Evolutionary conservation across 2,888 invertebrate species (phyloP).

Genomic region (Boloria selene): DNA sequence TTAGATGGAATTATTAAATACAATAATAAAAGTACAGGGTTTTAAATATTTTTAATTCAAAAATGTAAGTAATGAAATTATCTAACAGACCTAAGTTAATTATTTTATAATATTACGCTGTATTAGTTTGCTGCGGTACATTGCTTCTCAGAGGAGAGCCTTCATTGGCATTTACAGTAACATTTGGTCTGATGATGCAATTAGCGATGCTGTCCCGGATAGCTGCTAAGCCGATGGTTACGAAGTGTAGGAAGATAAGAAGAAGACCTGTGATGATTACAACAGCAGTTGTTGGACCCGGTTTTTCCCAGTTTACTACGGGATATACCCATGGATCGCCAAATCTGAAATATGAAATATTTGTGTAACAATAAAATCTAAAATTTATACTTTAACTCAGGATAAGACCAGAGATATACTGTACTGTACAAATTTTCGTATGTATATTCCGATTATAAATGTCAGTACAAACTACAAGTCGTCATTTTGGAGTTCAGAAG

Average conservation of each 20-base stretch:
- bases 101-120: conserved; percentile 12
- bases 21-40: not conserved
- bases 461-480: too few species aligned
- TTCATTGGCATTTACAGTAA: conserved; percentile 51
- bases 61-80: not conserved
- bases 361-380: not conserved
- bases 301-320: conserved; percentile 88
- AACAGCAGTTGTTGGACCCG: conserved; percentile 82
- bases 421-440: too few species aligned
- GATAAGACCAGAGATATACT: too few species aligned
- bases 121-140: conserved; percentile 38
- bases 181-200: conserved; percentile 49
- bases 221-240: conserved; percentile 80
- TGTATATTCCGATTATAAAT: too few species aligned
- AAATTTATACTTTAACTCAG: not conserved
- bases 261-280: conserved; percentile 85
- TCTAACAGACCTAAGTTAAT: not conserved
- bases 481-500: too few species aligned
- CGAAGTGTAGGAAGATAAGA: conserved; percentile 83
- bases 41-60: not conserved
- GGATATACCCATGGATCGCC: conserved; percentile 88
- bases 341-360: conserved; percentile 64
- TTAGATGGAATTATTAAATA: too few species aligned
- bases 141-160: conserved; percentile 53
- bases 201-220: conserved; percentile 63